These are phyloP conservation scores for Tauraco hartlaubi DNA, from an alignment of 2,797 vertebrate species.

Conservation along the genomic window DNA sequence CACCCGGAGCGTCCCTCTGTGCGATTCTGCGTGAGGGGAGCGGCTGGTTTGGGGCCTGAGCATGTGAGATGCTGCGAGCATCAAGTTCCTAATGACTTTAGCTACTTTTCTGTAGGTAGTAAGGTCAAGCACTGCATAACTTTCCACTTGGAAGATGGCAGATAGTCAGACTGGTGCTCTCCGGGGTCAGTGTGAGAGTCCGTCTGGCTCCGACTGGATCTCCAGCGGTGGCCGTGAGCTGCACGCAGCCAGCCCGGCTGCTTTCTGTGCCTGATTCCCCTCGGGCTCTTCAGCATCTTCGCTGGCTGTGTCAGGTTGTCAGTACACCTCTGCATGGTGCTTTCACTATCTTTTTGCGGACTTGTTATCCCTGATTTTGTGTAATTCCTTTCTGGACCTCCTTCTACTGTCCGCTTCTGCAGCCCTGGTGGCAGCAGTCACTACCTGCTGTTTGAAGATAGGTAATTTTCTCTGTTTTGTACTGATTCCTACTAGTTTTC, in stretches of 20 bases:
- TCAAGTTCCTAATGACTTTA: neutral
- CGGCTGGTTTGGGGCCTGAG: neutral
- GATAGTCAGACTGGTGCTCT: neutral
- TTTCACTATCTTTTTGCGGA: neutral
- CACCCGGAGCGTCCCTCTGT: neutral
- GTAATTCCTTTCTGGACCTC: neutral
- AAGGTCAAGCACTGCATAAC: neutral
- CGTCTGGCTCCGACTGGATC: rapidly evolving
- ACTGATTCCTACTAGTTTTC: neutral
- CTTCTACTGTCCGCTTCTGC: neutral
- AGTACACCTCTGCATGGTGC: neutral
- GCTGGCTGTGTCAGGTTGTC: neutral
- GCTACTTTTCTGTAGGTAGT: neutral
- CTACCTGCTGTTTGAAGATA: neutral
- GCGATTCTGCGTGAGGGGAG: neutral
- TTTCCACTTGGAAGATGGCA: neutral
- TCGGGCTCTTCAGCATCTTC: neutral
- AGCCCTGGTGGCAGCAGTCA: neutral
- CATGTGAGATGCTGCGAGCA: rapidly evolving
- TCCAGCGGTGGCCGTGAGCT: neutral
- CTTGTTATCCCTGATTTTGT: neutral
- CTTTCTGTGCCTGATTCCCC: neutral
- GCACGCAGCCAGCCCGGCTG: neutral
- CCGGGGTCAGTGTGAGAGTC: too few species aligned
- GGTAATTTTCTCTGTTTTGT: neutral